These are phyloP conservation scores for Brachystomella parvula DNA, from an alignment of 1,140 invertebrate species.

Conservation along the genomic window DNA sequence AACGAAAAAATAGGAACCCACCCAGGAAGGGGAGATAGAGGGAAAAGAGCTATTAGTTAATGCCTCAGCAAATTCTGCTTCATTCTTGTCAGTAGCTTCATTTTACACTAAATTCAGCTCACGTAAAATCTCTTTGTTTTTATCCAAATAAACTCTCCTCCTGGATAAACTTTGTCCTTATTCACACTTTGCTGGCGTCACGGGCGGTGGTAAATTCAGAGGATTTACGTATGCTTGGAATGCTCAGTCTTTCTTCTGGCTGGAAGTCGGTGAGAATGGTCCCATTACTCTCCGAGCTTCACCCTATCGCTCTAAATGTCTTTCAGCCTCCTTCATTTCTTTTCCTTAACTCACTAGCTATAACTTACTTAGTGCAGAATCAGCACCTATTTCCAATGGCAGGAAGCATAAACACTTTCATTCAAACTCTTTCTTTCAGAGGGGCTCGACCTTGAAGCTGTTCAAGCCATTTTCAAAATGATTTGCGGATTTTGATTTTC, in stretches of 20 bases:
- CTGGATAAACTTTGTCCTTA: neutral
- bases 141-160: neutral
- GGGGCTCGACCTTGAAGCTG: no score
- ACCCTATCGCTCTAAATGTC: neutral
- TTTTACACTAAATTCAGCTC: neutral
- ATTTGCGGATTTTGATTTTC: no score
- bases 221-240: no score
- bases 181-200: neutral
- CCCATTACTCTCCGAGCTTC: neutral
- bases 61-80: neutral
- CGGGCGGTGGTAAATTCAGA: no score
- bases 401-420: no score
- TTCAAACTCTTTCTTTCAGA: no score
- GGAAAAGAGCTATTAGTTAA: neutral
- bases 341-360: neutral
- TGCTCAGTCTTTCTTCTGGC: neutral
- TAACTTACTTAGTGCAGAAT: neutral
- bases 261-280: neutral
- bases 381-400: no score
- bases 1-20: neutral
- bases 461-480: no score
- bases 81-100: neutral
- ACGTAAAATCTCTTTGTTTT: neutral
- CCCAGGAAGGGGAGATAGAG: neutral
- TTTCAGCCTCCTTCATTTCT: neutral